Evolutionary conservation across 1,140 invertebrate species (phyloP), one percentile per base, ranked within the genome.

Genomic region (Anastrepha obliqua): DNA sequence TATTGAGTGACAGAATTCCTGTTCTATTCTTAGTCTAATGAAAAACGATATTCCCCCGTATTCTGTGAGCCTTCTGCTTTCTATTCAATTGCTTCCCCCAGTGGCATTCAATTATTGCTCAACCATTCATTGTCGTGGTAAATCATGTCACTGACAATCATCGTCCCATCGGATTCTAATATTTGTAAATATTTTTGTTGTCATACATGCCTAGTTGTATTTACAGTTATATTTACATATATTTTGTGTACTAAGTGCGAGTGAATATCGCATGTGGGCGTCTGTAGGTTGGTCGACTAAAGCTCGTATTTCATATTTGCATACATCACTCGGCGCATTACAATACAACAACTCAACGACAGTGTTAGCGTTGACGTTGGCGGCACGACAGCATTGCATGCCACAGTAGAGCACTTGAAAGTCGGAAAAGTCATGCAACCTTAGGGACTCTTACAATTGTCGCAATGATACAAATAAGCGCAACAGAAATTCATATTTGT

Each of bases 331-430:
- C 55, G 74, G n/a, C 47, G 74, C 74, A 55, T 55, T 17, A 47
- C n/a, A 1, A n/a, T 20, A 13, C 74, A 55, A 55, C 44, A 81
- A 42, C 6, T 17, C 15, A 15, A 20, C 44, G 44, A 55, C 42
- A 11, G 74, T 15, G 64, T 1, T 67, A 39, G 11, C 11, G 64
- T 42, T 11, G 60, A 64, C 60, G 60, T 64, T 64, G 29, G n/a
- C 74, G 74, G 51, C 74, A 58, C 47, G n/a, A 55, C 47, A 9
- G 9, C 47, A 15, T 20, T 81, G 47, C 74, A 8, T 81, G 74
- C 74, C 74, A 81, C 74, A 81, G 74, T 81, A 81, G 74, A 81
- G 74, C 74, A 81, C 74, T 81, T 81, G 74, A 81, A 81, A 81
- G 74, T 81, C 51, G 74, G 74, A 81, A 81, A 81, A 81, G 74